Conservation (phyloP, 2,888 invertebrate genomes). For the Abscondita cerata region DNA sequence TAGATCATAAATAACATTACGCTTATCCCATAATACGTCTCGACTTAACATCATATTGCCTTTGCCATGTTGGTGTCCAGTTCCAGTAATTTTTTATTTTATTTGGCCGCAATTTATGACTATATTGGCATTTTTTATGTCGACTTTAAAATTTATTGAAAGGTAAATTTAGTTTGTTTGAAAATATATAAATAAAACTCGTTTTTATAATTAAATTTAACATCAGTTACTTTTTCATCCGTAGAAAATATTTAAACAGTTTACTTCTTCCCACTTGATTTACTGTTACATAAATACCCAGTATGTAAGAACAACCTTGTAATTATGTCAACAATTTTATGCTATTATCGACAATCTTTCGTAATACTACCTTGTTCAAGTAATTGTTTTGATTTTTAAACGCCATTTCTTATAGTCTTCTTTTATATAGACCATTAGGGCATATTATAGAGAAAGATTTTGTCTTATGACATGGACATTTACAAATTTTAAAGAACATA, state of each 20-base stretch:
- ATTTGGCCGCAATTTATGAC: conserved; percentile 20
- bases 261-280: conserved; percentile 13
- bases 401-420: conserved; percentile 19
- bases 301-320: conserved; percentile 24
- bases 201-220: conserved; percentile 24
- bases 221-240: conserved; percentile 11
- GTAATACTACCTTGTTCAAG: conserved; percentile 38
- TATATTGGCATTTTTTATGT: conserved; percentile 19
- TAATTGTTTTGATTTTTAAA: conserved; percentile 39
- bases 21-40: conserved; percentile 18
- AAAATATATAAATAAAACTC: conserved; percentile 12
- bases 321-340: conserved; percentile 35
- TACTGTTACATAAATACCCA: conserved; percentile 19
- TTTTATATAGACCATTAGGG: conserved; percentile 18
- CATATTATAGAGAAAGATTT: too few species aligned
- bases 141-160: conserved; percentile 21
- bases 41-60: conserved; percentile 22
- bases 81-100: conserved; percentile 24
- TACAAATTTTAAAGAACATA: too few species aligned
- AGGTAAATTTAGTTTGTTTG: conserved; percentile 8
- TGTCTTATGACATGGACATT: too few species aligned
- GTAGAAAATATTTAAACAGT: not conserved
- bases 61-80: conserved; percentile 24
- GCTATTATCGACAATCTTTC: conserved; percentile 36
- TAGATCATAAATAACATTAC: conserved; percentile 24